Conservation (phyloP, 2,888 invertebrate genomes). For the Melanostoma scalare region DNA sequence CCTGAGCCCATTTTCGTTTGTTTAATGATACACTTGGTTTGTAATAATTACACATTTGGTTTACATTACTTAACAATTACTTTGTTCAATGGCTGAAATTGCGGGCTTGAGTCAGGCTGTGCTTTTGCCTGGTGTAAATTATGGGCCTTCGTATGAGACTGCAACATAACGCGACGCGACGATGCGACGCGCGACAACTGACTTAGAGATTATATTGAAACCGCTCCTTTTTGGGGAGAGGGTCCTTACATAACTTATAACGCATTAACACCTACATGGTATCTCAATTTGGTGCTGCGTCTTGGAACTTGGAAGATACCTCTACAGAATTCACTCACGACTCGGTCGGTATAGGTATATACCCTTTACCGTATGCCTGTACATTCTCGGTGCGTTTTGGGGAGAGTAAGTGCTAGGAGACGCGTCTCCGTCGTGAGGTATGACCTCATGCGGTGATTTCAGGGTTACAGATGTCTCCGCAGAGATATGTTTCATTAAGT, state of each 20-base stretch:
- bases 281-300: conserved; percentile 67
- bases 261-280: conserved; percentile 73
- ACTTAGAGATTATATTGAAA: conserved; percentile 57
- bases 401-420: neutral
- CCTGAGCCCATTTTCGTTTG: conserved; percentile 19
- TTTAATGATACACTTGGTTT: conserved; percentile 56
- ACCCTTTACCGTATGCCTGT: conserved; percentile 1
- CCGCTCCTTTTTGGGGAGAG: conserved; percentile 73
- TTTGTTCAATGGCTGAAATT: conserved; percentile 61
- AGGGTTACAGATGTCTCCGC: conserved; percentile 72
- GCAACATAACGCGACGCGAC: neutral
- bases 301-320: neutral
- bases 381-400: neutral
- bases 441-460: conserved; percentile 72
- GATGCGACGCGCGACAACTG: neutral
- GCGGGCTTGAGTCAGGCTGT: conserved; percentile 41
- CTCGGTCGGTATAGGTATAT: conserved; percentile 28
- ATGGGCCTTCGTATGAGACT: conserved; percentile 44
- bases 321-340: neutral
- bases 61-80: conserved; percentile 71
- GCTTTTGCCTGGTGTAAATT: conserved; percentile 66
- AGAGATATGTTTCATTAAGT: conserved; percentile 70
- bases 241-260: conserved; percentile 72
- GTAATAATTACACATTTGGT: conserved; percentile 66
- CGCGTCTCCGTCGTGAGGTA: conserved; percentile 39